Evolutionary conservation across 2,797 vertebrate genomes (phyloP).

Genomic region (Enteromius viviparus): DNA sequence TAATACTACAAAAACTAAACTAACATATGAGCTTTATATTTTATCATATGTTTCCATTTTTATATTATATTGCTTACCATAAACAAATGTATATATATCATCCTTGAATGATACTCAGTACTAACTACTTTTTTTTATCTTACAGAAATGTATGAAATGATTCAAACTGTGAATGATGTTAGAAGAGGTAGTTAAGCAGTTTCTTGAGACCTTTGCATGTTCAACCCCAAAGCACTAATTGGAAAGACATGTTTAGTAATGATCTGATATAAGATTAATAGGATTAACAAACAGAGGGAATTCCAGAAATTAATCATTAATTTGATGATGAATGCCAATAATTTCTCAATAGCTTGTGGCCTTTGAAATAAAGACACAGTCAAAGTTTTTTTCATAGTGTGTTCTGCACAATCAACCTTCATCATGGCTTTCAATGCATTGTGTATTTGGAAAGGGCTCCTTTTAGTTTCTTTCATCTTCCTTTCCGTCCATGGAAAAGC

Average conservation of each 20-base stretch:
- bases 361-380: slow-evolving; percentile 3
- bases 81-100: not conserved
- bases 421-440: slow-evolving; percentile 32
- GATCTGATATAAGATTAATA: not conserved
- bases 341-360: not conserved
- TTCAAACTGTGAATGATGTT: not conserved
- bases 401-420: not conserved
- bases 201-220: not conserved
- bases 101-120: not conserved
- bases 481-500: slow-evolving; percentile 41
- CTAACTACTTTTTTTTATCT: not conserved
- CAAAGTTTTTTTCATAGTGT: slow-evolving; percentile 16
- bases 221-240: too few species aligned
- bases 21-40: not conserved
- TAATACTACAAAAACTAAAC: not conserved
- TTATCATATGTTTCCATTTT: not conserved
- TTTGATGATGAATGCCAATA: not conserved
- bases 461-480: slow-evolving; percentile 36
- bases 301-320: slow-evolving; percentile 29
- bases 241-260: not conserved
- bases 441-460: slow-evolving; percentile 18
- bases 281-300: not conserved
- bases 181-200: not conserved
- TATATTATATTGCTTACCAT: not conserved
- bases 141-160: not conserved